Conservation (phyloP, 2,888 invertebrate genomes). For the Melanostoma mellinum region DNA sequence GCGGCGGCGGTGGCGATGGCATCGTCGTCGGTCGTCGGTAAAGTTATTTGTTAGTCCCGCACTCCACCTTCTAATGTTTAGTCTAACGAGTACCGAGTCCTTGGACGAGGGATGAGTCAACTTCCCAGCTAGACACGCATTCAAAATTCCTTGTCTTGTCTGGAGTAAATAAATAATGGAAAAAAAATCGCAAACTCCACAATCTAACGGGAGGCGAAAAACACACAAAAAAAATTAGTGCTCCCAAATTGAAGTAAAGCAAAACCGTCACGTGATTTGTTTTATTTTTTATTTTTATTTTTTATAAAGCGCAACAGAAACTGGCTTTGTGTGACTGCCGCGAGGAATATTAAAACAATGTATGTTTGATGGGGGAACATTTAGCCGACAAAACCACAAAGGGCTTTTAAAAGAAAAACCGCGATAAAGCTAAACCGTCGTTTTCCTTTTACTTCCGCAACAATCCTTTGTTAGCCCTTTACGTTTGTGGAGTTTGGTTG, state of each 20-base stretch:
- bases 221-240: constrained; percentile 55
- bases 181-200: constrained; percentile 40
- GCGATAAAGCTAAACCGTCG: constrained; percentile 72
- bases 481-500: constrained; percentile 32
- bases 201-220: constrained; percentile 7
- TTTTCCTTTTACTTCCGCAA: constrained; percentile 70
- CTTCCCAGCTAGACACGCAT: constrained; percentile 61
- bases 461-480: constrained; percentile 65
- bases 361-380: constrained; percentile 30
- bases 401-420: constrained; percentile 65
- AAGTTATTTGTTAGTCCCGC: constrained; percentile 8
- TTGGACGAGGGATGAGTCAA: not conserved
- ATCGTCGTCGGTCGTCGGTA: constrained; percentile 20
- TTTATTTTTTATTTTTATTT: constrained; percentile 53
- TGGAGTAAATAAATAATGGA: constrained; percentile 48
- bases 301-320: constrained; percentile 24
- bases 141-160: constrained; percentile 34
- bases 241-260: constrained; percentile 54
- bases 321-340: constrained; percentile 55
- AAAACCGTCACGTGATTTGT: constrained; percentile 60
- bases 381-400: constrained; percentile 64
- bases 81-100: constrained; percentile 23
- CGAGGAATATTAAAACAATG: constrained; percentile 68
- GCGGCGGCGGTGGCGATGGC: not conserved
- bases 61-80: constrained; percentile 10